Percentiles rank a stretch among this genome's conserved stretches.
Evolutionary conservation across 1,140 invertebrate genomes (phyloP).

Genomic region (Bicyclus anynana): DNA sequence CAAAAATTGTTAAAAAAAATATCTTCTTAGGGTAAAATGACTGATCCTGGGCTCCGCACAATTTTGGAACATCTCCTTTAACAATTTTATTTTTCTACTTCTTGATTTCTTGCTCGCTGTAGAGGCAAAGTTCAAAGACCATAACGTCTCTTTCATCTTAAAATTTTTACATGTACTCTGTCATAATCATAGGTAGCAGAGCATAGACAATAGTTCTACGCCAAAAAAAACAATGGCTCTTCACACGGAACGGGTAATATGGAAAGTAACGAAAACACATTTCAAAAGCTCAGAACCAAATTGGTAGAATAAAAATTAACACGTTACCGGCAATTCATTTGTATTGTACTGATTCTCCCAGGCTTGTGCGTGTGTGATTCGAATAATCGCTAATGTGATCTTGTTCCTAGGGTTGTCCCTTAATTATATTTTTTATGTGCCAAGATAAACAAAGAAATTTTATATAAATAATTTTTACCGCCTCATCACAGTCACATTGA

Average conservation of each 20-base stretch:
- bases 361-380: conserved; percentile 54
- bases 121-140: neutral
- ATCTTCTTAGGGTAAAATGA: too few relatives aligned
- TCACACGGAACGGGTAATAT: conserved; percentile 57
- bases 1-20: too few relatives aligned
- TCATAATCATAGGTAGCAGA: conserved; percentile 24
- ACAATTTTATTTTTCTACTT: too few relatives aligned
- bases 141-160: conserved; percentile 15
- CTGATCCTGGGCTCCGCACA: too few relatives aligned
- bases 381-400: conserved; percentile 47
- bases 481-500: too few relatives aligned
- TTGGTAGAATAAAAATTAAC: conserved; percentile 62
- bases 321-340: conserved; percentile 60
- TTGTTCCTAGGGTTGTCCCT: conserved; percentile 31
- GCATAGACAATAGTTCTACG: conserved; percentile 49
- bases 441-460: neutral
- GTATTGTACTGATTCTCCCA: conserved; percentile 63
- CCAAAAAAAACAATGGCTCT: conserved; percentile 59
- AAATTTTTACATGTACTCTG: too few relatives aligned
- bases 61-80: too few relatives aligned
- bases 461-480: too few relatives aligned
- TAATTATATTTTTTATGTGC: conserved; percentile 3
- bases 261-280: conserved; percentile 71
- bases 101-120: neutral
- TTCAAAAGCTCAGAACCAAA: conserved; percentile 58